Evolutionary conservation across 2,113 vertebrate species (phyloP).

Genomic region (Leptodactylus fuscus): DNA sequence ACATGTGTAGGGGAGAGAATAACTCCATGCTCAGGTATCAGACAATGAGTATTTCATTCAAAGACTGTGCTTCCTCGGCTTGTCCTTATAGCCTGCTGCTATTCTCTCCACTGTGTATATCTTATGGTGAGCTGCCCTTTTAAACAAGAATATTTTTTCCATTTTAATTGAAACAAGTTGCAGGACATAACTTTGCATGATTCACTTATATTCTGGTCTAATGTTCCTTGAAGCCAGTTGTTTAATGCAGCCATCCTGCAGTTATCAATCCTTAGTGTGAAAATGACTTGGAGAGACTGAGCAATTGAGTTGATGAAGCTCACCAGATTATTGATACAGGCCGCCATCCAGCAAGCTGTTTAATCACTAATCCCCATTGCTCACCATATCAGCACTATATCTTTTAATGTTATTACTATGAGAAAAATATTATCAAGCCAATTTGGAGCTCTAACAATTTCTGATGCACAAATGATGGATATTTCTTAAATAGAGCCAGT

Average conservation of each 20-base stretch:
- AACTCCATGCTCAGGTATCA: too few relatives aligned
- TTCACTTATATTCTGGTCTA: not conserved
- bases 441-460: conserved; percentile 51
- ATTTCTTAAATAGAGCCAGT: not conserved
- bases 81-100: too few relatives aligned
- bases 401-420: conserved; percentile 19
- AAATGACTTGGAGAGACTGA: conserved; percentile 32
- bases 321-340: conserved; percentile 53
- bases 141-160: not conserved
- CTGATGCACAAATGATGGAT: not conserved
- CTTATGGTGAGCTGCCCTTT: too few relatives aligned
- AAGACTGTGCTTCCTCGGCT: too few relatives aligned
- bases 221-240: not conserved
- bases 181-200: not conserved
- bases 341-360: conserved; percentile 39
- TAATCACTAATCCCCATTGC: conserved; percentile 45
- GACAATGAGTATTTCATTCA: too few relatives aligned
- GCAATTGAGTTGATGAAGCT: conserved; percentile 30
- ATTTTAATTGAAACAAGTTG: not conserved
- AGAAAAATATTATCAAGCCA: conserved; percentile 44
- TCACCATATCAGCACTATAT: conserved; percentile 36
- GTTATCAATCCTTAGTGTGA: not conserved
- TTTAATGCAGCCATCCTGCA: conserved; percentile 3
- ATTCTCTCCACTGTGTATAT: too few relatives aligned
- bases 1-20: too few relatives aligned